Evolutionary conservation across 2,113 vertebrate species (phyloP).

Genomic region (Taxidea taxus): DNA sequence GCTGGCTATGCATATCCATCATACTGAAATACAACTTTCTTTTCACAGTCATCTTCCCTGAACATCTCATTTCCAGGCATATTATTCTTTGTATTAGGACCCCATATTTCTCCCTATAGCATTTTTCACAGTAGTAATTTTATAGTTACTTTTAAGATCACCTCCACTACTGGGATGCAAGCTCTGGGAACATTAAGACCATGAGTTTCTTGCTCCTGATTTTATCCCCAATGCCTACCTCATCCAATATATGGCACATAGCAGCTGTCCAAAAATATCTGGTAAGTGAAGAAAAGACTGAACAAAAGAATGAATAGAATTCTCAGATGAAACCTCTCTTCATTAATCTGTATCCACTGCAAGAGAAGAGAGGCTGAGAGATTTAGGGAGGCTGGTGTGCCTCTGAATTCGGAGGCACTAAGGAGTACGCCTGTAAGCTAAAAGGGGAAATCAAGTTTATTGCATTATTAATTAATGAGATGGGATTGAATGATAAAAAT

Average conservation of each 20-base stretch:
- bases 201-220: background rate
- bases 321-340: constrained; percentile 15
- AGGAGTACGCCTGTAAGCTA: constrained; percentile 2
- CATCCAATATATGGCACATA: background rate
- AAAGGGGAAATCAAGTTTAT: constrained; percentile 60
- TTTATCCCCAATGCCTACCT: background rate
- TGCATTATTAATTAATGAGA: constrained; percentile 66
- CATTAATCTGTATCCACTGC: background rate
- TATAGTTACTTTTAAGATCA: background rate
- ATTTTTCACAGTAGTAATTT: background rate
- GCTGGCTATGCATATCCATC: background rate
- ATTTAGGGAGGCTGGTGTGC: background rate
- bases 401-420: constrained; percentile 41
- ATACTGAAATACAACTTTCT: background rate
- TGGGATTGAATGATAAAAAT: constrained; percentile 64
- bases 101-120: background rate
- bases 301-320: background rate
- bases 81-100: background rate
- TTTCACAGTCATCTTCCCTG: background rate
- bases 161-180: background rate
- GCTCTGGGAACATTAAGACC: background rate
- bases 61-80: background rate
- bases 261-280: background rate
- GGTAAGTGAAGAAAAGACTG: background rate
- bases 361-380: background rate